These are phyloP conservation scores for Nemoura dubitans DNA, from an alignment of 2,888 invertebrate species.

Conservation along the genomic window DNA sequence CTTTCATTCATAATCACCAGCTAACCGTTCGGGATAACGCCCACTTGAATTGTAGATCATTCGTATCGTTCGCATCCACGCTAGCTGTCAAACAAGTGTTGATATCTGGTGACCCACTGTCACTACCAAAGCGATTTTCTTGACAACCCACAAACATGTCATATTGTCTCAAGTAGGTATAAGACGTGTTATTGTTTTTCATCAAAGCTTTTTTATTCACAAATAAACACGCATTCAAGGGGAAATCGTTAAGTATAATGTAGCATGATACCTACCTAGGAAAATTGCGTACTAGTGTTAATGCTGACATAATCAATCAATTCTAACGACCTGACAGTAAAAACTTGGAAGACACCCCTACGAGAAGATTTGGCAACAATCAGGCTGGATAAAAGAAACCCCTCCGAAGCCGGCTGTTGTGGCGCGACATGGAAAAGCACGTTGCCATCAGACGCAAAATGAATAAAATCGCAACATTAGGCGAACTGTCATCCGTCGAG, in stretches of 20 bases:
- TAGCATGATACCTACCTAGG: too few species aligned
- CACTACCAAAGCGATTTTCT: background rate
- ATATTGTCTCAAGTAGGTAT: too few species aligned
- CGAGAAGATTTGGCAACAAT: background rate
- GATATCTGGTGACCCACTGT: background rate
- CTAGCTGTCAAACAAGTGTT: background rate
- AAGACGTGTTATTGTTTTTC: too few species aligned
- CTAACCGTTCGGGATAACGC: background rate
- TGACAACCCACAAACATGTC: too few species aligned
- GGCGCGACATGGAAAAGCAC: background rate
- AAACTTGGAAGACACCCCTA: too few species aligned
- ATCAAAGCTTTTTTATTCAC: too few species aligned
- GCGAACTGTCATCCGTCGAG: constrained; percentile 12
- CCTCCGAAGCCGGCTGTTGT: background rate
- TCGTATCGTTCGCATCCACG: background rate
- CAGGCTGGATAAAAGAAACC: background rate
- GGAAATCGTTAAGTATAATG: too few species aligned
- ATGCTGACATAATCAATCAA: too few species aligned
- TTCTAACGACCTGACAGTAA: too few species aligned
- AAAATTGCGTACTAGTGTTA: too few species aligned
- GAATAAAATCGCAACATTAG: background rate
- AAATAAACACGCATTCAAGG: too few species aligned
- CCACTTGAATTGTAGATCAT: background rate
- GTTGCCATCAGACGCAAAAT: background rate
- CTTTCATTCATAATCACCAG: too few species aligned